phyloP scores from a whole-genome alignment of 2,113 vertebrate genomes.

The Pterocles orientalis region DNA sequence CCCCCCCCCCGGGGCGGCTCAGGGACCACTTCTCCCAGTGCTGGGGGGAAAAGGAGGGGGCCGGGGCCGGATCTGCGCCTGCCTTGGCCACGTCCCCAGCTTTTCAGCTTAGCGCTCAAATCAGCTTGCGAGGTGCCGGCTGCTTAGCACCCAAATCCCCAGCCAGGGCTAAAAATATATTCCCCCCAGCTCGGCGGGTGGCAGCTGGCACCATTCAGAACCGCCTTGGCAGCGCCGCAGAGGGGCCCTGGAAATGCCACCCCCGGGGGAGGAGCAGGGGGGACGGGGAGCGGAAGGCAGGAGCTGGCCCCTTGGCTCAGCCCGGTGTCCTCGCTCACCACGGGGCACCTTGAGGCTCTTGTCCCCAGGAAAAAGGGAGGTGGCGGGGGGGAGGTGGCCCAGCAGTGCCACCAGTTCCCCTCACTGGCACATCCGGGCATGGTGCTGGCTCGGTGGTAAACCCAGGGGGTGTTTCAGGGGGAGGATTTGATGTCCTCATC shows the following conservation, averaged over 20 bases:
- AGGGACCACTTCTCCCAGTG: neutral
- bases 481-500: neutral
- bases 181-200: neutral
- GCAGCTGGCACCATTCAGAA: neutral
- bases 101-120: conserved; percentile 61
- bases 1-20: too few relatives aligned
- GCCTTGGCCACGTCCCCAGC: conserved; percentile 15
- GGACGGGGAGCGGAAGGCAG: rapidly evolving
- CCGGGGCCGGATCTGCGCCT: neutral
- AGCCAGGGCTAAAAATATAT: conserved; percentile 56
- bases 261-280: rapidly evolving
- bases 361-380: neutral
- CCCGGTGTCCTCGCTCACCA: rapidly evolving
- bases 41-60: neutral
- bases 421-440: neutral
- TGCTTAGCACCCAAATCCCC: conserved; percentile 66
- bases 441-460: neutral
- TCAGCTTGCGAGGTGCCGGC: conserved; percentile 50
- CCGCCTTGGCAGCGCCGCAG: rapidly evolving
- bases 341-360: rapidly evolving
- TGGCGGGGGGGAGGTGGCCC: neutral
- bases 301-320: neutral
- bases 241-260: neutral
- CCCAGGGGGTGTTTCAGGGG: neutral
- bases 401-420: neutral